A percentile compares a stretch with the other conserved stretches of the same genome.
These are phyloP conservation scores for Oxygymnocypris stewartii DNA, from an alignment of 2,113 vertebrate species.

Conservation along the genomic window DNA sequence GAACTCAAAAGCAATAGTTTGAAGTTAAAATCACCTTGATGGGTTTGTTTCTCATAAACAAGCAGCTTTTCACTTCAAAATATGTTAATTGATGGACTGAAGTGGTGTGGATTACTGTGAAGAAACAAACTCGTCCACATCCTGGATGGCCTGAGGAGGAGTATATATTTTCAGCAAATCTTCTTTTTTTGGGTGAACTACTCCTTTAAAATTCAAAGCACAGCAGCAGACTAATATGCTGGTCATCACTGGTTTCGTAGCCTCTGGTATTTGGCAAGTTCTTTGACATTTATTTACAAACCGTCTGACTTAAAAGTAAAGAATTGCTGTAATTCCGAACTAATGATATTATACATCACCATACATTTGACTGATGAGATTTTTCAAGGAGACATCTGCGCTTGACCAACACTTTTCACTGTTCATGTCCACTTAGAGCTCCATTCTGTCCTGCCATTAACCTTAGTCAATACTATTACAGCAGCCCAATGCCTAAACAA, in stretches of 20 bases:
- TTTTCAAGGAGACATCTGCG: constrained; percentile 3
- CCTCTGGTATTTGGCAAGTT: not conserved
- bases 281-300: not conserved
- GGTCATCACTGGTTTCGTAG: not conserved
- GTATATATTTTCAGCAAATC: not conserved
- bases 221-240: constrained; percentile 6
- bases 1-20: not conserved
- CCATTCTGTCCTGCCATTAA: not conserved
- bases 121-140: not conserved
- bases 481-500: not conserved
- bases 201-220: not conserved
- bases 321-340: constrained; percentile 1
- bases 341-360: not conserved
- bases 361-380: not conserved
- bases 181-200: not conserved
- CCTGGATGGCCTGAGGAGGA: not conserved
- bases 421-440: not conserved
- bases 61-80: not conserved
- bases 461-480: not conserved
- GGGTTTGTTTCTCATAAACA: not conserved
- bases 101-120: not conserved
- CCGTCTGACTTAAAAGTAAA: constrained; percentile 11
- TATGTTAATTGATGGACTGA: not conserved
- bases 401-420: not conserved
- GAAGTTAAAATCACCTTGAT: not conserved